Evolutionary conservation across 1,140 invertebrate species (phyloP).

Genomic region (Drosophila miranda): DNA sequence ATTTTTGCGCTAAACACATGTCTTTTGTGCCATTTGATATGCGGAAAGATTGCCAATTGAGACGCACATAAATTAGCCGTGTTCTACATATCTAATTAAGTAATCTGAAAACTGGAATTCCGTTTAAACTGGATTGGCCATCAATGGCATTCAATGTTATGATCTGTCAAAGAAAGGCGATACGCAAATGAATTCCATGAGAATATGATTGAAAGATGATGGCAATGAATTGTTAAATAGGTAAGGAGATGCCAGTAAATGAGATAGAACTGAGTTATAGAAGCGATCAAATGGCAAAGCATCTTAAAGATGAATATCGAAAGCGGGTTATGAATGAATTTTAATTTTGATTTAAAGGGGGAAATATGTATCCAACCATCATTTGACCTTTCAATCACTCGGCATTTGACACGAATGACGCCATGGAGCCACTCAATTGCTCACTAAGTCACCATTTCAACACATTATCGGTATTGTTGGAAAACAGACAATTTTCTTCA

Average conservation of each 20-base stretch:
- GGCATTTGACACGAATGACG: constrained; percentile 19
- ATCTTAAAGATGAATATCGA: not conserved
- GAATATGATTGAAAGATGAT: constrained; percentile 33
- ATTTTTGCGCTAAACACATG: constrained; percentile 40
- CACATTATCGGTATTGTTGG: constrained; percentile 58
- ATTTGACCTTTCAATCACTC: constrained; percentile 19
- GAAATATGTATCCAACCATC: not conserved
- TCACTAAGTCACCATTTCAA: constrained; percentile 46
- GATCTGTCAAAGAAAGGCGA: constrained; percentile 48
- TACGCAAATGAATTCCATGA: constrained; percentile 18
- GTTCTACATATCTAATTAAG: constrained; percentile 61
- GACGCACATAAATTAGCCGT: constrained; percentile 40
- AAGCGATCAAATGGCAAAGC: not conserved
- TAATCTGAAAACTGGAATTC: constrained; percentile 41
- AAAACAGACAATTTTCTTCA: constrained; percentile 22
- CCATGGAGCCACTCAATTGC: constrained; percentile 52
- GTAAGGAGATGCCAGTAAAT: not conserved
- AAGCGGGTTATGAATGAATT: too few relatives aligned
- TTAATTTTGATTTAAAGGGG: too few relatives aligned
- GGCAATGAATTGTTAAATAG: constrained; percentile 25
- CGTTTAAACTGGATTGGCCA: constrained; percentile 38
- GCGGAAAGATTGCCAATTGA: constrained; percentile 50
- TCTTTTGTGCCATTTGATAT: constrained; percentile 49
- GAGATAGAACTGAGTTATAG: not conserved
- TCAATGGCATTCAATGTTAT: constrained; percentile 31